Conservation (phyloP, 2,797 vertebrate genomes). For the Oreochromis grahami region DNA sequence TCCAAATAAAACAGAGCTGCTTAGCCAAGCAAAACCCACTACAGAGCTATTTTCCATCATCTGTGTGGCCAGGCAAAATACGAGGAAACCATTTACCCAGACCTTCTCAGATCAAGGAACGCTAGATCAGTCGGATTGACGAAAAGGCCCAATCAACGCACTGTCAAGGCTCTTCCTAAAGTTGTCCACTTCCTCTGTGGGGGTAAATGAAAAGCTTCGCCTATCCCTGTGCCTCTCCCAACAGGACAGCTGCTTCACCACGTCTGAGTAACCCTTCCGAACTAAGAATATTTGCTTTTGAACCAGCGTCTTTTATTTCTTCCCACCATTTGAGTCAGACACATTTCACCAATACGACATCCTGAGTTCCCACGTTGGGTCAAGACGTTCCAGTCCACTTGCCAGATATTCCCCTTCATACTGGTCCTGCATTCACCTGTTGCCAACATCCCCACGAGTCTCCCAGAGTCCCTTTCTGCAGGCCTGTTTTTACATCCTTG, state of each 20-base stretch:
- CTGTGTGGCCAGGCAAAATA: conserved; percentile 81
- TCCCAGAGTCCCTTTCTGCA: conserved; percentile 39
- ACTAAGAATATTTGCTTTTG: conserved; percentile 28
- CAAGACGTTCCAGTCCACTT: conserved; percentile 31
- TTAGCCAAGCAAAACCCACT: conserved; percentile 76
- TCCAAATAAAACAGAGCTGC: conserved; percentile 81
- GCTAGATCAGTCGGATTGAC: conserved; percentile 57
- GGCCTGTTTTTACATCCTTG: conserved; percentile 1
- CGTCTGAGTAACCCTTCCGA: conserved; percentile 21
- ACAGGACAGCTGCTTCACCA: conserved; percentile 27
- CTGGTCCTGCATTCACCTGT: conserved; percentile 37
- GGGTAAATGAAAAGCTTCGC: conserved; percentile 20
- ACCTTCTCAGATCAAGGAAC: conserved; percentile 60
- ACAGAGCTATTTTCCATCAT: conserved; percentile 79
- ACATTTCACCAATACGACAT: conserved; percentile 25
- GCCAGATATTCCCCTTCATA: conserved; percentile 26
- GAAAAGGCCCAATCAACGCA: conserved; percentile 72
- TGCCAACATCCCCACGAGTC: conserved; percentile 19
- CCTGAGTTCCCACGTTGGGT: conserved; percentile 38
- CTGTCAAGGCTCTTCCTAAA: conserved; percentile 62
- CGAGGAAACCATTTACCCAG: conserved; percentile 64
- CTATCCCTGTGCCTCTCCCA: conserved; percentile 3
- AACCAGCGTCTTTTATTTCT: conserved; percentile 26
- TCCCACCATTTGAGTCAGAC: conserved; percentile 27
- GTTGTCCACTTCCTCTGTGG: conserved; percentile 52